Evolutionary conservation across 2,888 invertebrate genomes (phyloP).

Genomic region (Eristalis intricaria): DNA sequence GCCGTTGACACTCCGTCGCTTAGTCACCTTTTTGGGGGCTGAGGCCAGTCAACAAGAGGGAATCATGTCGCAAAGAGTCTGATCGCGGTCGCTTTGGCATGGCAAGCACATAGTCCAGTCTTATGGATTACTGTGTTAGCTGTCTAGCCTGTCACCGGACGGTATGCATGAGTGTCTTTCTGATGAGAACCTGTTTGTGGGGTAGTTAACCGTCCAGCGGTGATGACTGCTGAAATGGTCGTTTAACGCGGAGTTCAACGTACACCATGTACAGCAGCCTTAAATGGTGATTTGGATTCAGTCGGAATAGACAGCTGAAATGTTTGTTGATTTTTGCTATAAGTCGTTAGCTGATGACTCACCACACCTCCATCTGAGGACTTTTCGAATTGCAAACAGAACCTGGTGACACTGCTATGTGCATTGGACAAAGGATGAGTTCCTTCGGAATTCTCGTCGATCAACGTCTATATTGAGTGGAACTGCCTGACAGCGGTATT

Average conservation of each 20-base stretch:
- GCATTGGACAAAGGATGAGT: no score
- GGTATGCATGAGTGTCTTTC: background rate
- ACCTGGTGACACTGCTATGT: no score
- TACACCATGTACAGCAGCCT: background rate
- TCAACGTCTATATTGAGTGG: no score
- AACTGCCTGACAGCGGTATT: no score
- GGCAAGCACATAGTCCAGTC: background rate
- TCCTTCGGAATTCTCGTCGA: no score
- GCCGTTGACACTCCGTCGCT: constrained; percentile 2
- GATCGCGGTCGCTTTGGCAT: background rate
- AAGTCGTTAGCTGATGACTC: background rate
- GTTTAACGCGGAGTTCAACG: background rate
- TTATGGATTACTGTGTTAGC: constrained; percentile 1
- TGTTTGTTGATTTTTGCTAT: background rate
- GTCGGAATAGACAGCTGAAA: background rate
- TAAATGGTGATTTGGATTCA: background rate
- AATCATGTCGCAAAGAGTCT: background rate
- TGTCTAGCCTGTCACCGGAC: background rate
- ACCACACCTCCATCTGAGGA: background rate
- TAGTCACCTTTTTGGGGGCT: background rate
- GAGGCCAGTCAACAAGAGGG: background rate
- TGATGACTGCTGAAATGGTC: background rate
- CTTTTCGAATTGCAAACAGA: background rate
- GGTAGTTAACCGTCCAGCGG: background rate
- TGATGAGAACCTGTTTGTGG: background rate